phyloP scores from a whole-genome alignment of 2,888 invertebrate genomes.

The Aleiodes alternator region DNA sequence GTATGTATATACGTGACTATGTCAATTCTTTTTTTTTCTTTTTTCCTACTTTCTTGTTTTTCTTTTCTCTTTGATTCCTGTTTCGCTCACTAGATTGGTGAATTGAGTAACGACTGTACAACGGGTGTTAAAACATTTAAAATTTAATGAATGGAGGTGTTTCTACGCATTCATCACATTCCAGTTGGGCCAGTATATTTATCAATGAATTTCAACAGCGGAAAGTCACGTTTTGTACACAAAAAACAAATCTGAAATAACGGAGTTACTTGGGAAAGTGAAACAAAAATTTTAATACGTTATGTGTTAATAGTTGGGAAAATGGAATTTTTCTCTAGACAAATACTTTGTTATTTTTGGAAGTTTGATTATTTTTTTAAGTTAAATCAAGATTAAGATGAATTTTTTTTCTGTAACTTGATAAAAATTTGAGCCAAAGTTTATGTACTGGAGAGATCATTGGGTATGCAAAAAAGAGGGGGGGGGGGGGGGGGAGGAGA shows the following conservation, averaged over 20 bases:
- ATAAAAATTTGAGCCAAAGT: too few species aligned
- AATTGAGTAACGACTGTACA: slow-evolving; percentile 20
- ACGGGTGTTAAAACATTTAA: neutral
- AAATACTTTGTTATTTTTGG: too few species aligned
- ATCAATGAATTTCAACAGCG: slow-evolving; percentile 1
- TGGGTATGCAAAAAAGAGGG: too few species aligned
- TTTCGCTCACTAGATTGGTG: neutral
- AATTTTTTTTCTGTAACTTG: too few species aligned
- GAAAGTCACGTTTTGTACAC: slow-evolving; percentile 12
- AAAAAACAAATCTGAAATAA: slow-evolving; percentile 2
- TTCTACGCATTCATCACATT: slow-evolving; percentile 25
- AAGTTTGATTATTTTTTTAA: too few species aligned
- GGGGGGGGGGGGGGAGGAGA: too few species aligned
- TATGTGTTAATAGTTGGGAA: too few species aligned
- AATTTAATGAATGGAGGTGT: slow-evolving; percentile 25
- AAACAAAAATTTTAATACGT: neutral
- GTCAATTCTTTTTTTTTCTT: neutral
- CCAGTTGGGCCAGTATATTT: neutral
- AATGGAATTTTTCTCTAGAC: too few species aligned
- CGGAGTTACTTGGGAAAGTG: neutral
- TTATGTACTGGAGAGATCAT: too few species aligned
- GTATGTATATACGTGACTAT: slow-evolving; percentile 1
- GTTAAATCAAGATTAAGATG: too few species aligned
- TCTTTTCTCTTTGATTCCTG: too few species aligned
- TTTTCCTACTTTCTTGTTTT: neutral